A percentile compares a stretch with the other conserved stretches of the same genome.
phyloP scores from a whole-genome alignment of 2,888 invertebrate species.

The Ariolimax columbianus region DNA sequence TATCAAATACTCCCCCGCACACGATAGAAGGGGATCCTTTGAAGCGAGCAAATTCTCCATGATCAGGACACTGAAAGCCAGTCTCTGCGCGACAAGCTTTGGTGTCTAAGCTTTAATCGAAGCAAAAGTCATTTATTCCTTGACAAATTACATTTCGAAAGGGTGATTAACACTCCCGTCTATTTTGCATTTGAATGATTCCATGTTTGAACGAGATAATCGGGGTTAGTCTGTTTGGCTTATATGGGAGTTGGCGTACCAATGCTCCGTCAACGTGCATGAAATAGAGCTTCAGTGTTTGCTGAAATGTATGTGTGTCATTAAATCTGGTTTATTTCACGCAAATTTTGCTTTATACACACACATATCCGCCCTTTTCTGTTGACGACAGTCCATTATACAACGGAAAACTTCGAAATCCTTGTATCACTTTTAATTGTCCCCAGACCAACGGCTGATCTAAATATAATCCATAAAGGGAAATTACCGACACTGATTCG shows the following conservation, averaged over 20 bases:
- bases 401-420: constrained; percentile 28
- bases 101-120: neutral
- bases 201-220: constrained; percentile 31
- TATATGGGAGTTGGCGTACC: neutral
- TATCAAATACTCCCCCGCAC: neutral
- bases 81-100: neutral
- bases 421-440: constrained; percentile 50
- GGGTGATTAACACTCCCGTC: constrained; percentile 10
- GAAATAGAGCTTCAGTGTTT: neutral
- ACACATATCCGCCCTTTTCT: constrained; percentile 41
- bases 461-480: constrained; percentile 50
- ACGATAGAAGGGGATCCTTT: neutral
- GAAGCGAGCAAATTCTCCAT: neutral
- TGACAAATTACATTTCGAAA: constrained; percentile 39
- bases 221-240: neutral
- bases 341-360: constrained; percentile 37
- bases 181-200: constrained; percentile 46
- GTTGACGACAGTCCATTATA: constrained; percentile 46
- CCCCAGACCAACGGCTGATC: constrained; percentile 37
- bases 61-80: neutral
- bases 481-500: constrained; percentile 50
- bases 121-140: constrained; percentile 11
- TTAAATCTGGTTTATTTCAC: constrained; percentile 29
- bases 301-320: constrained; percentile 32
- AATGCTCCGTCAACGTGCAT: neutral